Conservation (phyloP, 2,113 vertebrate species). For the Syngnathoides biaculeatus region DNA sequence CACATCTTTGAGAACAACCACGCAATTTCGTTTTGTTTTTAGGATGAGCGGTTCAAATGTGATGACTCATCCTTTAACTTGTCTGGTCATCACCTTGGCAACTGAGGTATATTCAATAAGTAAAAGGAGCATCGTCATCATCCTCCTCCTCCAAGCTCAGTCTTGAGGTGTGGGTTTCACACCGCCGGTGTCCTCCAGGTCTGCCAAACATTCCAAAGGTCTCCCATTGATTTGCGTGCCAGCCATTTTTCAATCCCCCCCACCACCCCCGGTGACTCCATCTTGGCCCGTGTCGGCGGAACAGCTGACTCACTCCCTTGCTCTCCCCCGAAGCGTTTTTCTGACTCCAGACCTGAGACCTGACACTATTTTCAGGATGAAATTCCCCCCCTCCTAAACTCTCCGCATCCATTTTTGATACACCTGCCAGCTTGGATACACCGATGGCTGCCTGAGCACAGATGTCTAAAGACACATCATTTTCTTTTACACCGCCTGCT, state of each 20-base stretch:
- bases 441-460: background rate
- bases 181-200: constrained; percentile 48
- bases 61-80: constrained; percentile 56
- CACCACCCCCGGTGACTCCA: constrained; percentile 36
- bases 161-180: constrained; percentile 47
- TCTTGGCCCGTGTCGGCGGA: constrained; percentile 44
- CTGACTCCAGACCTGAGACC: constrained; percentile 59
- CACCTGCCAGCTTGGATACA: background rate
- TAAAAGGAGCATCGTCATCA: constrained; percentile 50
- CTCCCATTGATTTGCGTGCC: constrained; percentile 50
- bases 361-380: constrained; percentile 62
- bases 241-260: constrained; percentile 51
- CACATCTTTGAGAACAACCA: too few relatives aligned
- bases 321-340: constrained; percentile 50
- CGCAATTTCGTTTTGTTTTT: background rate
- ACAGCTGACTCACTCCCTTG: constrained; percentile 65
- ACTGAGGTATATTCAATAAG: constrained; percentile 60
- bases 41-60: constrained; percentile 41
- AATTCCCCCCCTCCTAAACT: constrained; percentile 49
- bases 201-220: constrained; percentile 20
- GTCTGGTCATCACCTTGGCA: constrained; percentile 60
- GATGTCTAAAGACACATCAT: background rate
- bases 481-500: background rate
- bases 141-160: constrained; percentile 29
- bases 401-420: background rate